Evolutionary conservation across 2,113 vertebrate species (phyloP).

Genomic region (Psephotus haematonotus): DNA sequence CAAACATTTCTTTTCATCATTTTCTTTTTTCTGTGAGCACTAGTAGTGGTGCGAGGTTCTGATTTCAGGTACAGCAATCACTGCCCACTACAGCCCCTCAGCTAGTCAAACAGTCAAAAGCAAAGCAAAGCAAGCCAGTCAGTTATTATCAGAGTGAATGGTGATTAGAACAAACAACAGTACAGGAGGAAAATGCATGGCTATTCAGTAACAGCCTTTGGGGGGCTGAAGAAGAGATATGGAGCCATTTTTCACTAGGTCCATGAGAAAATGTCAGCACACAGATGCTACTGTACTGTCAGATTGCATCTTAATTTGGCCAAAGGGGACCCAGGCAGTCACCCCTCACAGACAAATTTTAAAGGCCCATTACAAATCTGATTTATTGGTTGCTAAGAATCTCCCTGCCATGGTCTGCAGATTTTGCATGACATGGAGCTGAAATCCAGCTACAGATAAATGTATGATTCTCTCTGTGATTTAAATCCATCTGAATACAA

Average conservation of each 20-base stretch:
- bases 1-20: background rate
- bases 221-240: conserved; percentile 56
- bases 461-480: conserved; percentile 22
- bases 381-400: conserved; percentile 55
- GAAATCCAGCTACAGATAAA: conserved; percentile 63
- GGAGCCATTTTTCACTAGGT: conserved; percentile 81
- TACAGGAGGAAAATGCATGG: conserved; percentile 21
- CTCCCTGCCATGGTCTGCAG: conserved; percentile 43
- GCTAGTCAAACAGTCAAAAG: conserved; percentile 23
- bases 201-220: conserved; percentile 62
- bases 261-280: conserved; percentile 78
- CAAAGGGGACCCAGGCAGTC: conserved; percentile 66
- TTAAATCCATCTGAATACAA: conserved; percentile 51
- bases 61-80: conserved; percentile 33
- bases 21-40: background rate
- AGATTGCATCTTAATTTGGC: conserved; percentile 75
- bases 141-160: conserved; percentile 3
- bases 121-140: conserved; percentile 52
- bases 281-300: conserved; percentile 69
- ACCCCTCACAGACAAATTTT: conserved; percentile 66
- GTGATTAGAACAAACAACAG: conserved; percentile 55
- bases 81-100: conserved; percentile 18
- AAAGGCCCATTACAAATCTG: conserved; percentile 72
- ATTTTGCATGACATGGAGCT: conserved; percentile 33
- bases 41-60: background rate